phyloP scores from a whole-genome alignment of 2,113 vertebrate genomes.

The Petrocephalus microphthalmus region DNA sequence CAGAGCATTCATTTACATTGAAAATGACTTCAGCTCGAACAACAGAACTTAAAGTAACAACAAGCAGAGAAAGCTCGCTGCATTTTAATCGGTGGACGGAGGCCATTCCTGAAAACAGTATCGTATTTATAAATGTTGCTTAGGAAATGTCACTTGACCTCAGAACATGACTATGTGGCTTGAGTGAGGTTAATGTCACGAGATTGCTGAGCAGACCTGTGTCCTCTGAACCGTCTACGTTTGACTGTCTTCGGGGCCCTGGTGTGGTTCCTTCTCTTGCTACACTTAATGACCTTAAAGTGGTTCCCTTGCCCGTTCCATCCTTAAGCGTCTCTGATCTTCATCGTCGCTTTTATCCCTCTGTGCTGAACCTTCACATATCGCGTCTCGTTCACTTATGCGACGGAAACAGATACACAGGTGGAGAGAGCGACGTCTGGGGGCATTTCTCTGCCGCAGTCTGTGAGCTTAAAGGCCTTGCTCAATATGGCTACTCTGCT shows the following conservation, averaged over 20 bases:
- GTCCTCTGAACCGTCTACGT: background rate
- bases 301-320: background rate
- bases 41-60: constrained; percentile 7
- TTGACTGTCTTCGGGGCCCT: background rate
- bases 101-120: background rate
- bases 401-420: background rate
- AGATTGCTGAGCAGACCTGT: background rate
- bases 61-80: background rate
- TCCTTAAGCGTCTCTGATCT: background rate
- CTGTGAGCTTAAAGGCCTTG: background rate
- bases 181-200: background rate
- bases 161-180: background rate
- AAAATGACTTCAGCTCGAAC: constrained; percentile 57
- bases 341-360: background rate
- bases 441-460: background rate
- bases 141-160: background rate
- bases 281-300: background rate
- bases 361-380: background rate
- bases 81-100: background rate
- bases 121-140: background rate
- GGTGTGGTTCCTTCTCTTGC: background rate
- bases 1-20: constrained; percentile 50
- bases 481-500: background rate
- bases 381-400: background rate
- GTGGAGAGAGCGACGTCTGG: background rate